Base-by-base conservation (phyloP, 2,113 vertebrate genomes). In the Lota lota region DNA sequence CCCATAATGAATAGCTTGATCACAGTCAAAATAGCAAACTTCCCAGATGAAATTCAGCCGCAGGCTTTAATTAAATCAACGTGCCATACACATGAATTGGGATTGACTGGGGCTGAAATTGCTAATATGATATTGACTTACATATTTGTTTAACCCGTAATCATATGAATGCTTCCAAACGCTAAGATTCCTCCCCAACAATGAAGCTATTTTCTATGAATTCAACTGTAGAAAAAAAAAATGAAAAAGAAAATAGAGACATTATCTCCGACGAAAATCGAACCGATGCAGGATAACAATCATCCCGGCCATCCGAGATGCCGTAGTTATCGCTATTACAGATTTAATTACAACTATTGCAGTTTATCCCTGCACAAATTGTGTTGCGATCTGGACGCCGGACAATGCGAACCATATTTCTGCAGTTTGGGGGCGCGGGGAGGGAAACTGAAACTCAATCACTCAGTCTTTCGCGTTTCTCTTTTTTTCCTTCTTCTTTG, bases 401-500 rank as follows among this genome's bases (percentile, higher is more conserved):
- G 87, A 87, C 85, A 88, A 88, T 83, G 68, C 81, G 78, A 84
- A 86, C 88, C 84, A 89, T 90, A 89, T 89, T 89, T 87, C 79
- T 87, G 75, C 66, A 78, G 78, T 88, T 87, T 85, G 79, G 80
- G 68, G 87, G 83, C 81, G 78, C 79, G 72, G 54, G 2, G 75
- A 83, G 79, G 79, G 81, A 86, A 84, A 88, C 76, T 74, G 87
- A 91, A 90, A 90, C 85, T 92, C 84, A 86, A 91, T 88, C 87
- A 79, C 77, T 79, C 59, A 59, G 67, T 85, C 69, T 78, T 64
- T 56, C 24, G 17, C 21, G 40, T 63, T 72, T 79, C n/a, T n/a
- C n/a, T 33, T 33, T 33, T 33, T 67, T 76, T 71, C 74, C 24
- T 54, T 7, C 28, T 7, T 33, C 28, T 7, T 33, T 33, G 28